A percentile compares a stretch with the other conserved stretches of the same genome.
Conservation (phyloP, 2,113 vertebrate genomes). For the Rousettus leschenaultii region DNA sequence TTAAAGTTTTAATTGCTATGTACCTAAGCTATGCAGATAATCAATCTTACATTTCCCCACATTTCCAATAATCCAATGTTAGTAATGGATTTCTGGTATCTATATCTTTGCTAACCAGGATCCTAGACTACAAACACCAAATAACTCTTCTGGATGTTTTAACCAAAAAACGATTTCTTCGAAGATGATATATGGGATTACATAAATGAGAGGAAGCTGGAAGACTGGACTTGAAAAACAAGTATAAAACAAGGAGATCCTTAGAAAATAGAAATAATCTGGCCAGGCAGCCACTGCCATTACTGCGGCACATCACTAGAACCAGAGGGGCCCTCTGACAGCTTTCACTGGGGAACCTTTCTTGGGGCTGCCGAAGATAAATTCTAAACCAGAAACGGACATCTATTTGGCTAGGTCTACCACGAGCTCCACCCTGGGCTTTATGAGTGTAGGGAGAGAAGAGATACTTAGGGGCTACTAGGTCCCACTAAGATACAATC, state of each 20-base stretch:
- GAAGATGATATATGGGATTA: not conserved
- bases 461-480: not conserved
- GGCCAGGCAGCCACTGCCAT: no score
- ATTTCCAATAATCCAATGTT: not conserved
- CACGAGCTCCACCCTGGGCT: not conserved
- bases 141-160: not conserved
- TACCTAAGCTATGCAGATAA: not conserved
- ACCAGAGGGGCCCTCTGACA: not conserved
- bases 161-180: not conserved
- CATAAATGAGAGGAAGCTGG: not conserved
- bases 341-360: not conserved
- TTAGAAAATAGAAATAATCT: not conserved
- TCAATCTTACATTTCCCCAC: not conserved
- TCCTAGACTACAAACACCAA: not conserved
- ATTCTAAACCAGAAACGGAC: not conserved
- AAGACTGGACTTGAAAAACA: not conserved
- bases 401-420: not conserved
- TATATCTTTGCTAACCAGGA: not conserved
- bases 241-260: no score
- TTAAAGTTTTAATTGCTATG: not conserved
- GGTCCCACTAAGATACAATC: not conserved
- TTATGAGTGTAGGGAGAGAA: not conserved
- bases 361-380: not conserved
- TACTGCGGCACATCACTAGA: not conserved
- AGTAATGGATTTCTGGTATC: not conserved